Conservation (phyloP, 1,140 invertebrate species). For the Papilio dardanus region DNA sequence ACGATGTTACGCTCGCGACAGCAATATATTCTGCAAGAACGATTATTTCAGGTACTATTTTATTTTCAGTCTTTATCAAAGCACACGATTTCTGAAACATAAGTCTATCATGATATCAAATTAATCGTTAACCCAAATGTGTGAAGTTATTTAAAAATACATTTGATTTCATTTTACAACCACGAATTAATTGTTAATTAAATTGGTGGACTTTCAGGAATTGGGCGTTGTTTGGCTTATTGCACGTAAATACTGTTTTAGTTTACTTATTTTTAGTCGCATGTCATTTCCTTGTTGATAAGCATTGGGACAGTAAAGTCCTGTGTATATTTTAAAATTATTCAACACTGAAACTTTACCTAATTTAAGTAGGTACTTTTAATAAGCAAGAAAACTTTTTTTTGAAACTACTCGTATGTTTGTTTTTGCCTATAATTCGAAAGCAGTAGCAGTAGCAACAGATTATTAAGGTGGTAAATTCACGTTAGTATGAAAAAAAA, state of each 20-base stretch:
- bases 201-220: no score
- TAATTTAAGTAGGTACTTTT: no score
- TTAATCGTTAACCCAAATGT: not conserved
- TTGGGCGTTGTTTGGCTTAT: no score
- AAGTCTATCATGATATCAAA: not conserved
- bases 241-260: no score
- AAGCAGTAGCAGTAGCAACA: not conserved
- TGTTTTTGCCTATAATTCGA: not conserved
- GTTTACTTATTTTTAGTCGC: no score
- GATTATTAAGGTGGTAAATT: not conserved
- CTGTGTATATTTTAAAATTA: no score
- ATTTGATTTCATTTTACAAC: no score
- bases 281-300: no score
- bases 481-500: not conserved
- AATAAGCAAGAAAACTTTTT: no score
- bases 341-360: no score
- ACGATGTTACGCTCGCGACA: constrained; percentile 96
- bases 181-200: no score
- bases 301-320: no score
- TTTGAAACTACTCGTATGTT: not conserved
- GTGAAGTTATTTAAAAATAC: not conserved
- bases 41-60: constrained; percentile 96
- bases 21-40: constrained; percentile 98
- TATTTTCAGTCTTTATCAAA: not conserved
- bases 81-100: not conserved